phyloP scores from a whole-genome alignment of 2,113 vertebrate genomes.

The Lophotis ruficrista region DNA sequence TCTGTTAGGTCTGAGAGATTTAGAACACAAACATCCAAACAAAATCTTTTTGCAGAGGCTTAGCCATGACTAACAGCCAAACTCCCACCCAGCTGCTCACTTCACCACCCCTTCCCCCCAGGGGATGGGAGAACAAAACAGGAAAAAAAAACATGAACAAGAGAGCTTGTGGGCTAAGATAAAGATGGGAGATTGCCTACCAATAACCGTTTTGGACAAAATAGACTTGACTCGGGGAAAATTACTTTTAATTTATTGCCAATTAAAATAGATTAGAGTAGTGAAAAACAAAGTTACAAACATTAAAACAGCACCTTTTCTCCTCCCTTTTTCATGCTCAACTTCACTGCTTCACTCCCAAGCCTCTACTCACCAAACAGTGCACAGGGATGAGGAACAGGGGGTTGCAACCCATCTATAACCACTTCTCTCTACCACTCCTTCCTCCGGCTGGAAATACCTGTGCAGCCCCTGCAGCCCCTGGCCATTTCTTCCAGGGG shows the following conservation, averaged over 20 bases:
- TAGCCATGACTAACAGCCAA: neutral
- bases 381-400: neutral
- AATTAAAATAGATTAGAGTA: neutral
- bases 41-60: neutral
- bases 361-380: fast-evolving
- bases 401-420: neutral
- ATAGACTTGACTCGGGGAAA: neutral
- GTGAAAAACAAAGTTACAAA: neutral
- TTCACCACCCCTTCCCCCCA: neutral
- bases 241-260: neutral
- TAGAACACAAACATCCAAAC: neutral
- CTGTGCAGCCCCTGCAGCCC: fast-evolving
- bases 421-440: fast-evolving
- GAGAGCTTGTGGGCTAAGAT: neutral
- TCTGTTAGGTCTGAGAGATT: neutral
- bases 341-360: neutral
- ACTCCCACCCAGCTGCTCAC: neutral
- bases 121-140: neutral
- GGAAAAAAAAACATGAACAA: neutral
- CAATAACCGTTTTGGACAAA: neutral
- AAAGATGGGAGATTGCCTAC: neutral
- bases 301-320: neutral
- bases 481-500: neutral
- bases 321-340: neutral
- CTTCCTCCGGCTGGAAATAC: neutral